A percentile compares a stretch with the other conserved stretches of the same genome.
These are phyloP conservation scores for Cephalotes varians DNA, from an alignment of 2,888 invertebrate genomes.

Conservation along the genomic window DNA sequence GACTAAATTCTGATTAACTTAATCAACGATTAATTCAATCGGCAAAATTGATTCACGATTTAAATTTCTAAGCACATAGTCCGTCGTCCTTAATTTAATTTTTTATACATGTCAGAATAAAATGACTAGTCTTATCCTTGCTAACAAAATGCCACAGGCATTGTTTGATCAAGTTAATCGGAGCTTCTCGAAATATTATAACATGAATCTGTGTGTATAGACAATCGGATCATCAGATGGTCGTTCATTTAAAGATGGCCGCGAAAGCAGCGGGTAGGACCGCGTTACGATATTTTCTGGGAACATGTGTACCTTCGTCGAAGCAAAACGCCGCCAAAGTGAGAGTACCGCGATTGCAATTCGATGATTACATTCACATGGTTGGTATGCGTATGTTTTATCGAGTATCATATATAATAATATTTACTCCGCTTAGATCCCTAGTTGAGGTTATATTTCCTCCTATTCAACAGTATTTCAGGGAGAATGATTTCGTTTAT, in stretches of 20 bases:
- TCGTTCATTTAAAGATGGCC: constrained; percentile 44
- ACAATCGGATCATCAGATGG: not conserved
- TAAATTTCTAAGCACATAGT: not conserved
- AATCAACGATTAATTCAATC: not conserved
- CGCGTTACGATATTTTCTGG: constrained; percentile 87
- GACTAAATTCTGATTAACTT: not conserved
- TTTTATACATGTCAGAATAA: not conserved
- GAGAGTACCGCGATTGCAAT: constrained; percentile 90
- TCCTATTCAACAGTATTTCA: constrained; percentile 89
- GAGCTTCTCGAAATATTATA: not conserved
- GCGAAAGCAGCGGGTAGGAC: constrained; percentile 14
- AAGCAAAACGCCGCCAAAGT: constrained; percentile 94
- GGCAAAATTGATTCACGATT: not conserved
- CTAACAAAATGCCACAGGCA: not conserved
- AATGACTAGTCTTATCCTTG: too few species aligned
- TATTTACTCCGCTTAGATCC: not conserved
- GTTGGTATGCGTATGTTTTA: constrained; percentile 86
- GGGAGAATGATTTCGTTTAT: constrained; percentile 90
- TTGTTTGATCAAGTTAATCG: not conserved
- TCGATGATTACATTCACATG: constrained; percentile 93
- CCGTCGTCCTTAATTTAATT: not conserved
- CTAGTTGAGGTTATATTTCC: constrained; percentile 73
- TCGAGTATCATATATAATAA: constrained; percentile 17
- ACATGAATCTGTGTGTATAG: not conserved
- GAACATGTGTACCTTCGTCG: constrained; percentile 92